A percentile compares a stretch with the other conserved stretches of the same genome.
These are phyloP conservation scores for Redunca redunca DNA, from an alignment of 2,113 vertebrate species.

Conservation along the genomic window DNA sequence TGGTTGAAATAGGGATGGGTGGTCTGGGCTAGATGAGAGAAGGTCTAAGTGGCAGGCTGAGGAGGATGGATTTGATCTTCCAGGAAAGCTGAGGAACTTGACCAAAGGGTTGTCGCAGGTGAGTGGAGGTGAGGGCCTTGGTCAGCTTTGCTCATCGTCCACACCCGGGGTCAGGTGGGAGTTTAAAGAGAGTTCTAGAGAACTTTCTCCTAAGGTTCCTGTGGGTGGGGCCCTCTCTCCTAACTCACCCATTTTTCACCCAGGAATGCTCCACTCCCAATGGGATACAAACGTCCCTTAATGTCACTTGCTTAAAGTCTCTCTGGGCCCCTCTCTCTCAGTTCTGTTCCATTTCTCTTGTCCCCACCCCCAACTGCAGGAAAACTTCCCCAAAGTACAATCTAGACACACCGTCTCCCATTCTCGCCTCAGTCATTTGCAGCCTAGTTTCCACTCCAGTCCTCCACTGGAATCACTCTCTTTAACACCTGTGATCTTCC, in stretches of 20 bases:
- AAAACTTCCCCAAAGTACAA: background rate
- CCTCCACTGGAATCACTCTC: background rate
- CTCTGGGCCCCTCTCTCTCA: background rate
- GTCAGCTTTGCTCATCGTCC: background rate
- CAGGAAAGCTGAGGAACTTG: background rate
- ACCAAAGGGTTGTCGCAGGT: background rate
- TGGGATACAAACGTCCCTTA: background rate
- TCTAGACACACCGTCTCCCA: background rate
- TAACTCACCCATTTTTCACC: background rate
- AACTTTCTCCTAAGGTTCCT: background rate
- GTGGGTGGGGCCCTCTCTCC: background rate
- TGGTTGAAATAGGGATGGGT: background rate
- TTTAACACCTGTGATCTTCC: background rate
- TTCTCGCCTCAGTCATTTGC: background rate
- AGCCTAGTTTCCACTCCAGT: background rate
- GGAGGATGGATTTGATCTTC: background rate
- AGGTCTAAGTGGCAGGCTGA: background rate
- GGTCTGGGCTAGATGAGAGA: background rate
- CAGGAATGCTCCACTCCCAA: background rate
- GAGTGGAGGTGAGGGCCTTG: background rate
- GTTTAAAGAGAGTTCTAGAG: background rate
- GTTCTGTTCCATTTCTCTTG: background rate
- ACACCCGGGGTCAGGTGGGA: background rate
- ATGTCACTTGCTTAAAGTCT: background rate
- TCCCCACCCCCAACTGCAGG: background rate